Base-by-base conservation (phyloP, 2,888 invertebrate species). In the Melikaiella ostensackeni region DNA sequence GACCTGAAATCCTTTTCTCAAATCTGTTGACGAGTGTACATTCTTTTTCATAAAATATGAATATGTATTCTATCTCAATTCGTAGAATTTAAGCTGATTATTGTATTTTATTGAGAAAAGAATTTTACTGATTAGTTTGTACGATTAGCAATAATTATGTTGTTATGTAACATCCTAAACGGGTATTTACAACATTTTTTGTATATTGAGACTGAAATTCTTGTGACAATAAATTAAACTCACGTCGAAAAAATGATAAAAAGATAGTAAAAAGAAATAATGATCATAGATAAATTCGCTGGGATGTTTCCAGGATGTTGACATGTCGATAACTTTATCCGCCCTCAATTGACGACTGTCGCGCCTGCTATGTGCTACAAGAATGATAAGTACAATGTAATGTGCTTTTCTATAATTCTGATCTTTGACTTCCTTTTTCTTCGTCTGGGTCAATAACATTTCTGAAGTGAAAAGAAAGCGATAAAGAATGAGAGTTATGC, bases 301-400 rank as follows among this genome's bases (percentile, higher is more conserved):
- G 7, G 6, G 46, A 64, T 42, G 6, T 21, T 64, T 38, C 7
- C 16, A 64, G 38, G 19, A 42, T 64, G 24, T 24, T 42, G 42
- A 38, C 64, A 21, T 16, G 64, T 3, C 6, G 64, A 64, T 42
- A 66, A 66, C 27, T 16, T 66, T 66, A 66, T 66, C 66, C 24
- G 9, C 5, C 24, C 27, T 8, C 21, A 64, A 64, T 66, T 66
- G 30, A 66, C 27, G 27, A 27, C 16, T 66, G 24, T n/a, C 13
- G 13, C 21, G 42, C n/a, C 66, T 46, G 42, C 21, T 30, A 27
- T 46, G 50, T 46, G 27, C 50, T 50, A 30, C 46, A 9, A 30
- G n/a, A 50, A 2, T 3, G 3, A 50, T 70, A 42, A 27, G n/a
- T 27, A 46, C 11, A 50, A 50, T 50, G 70, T 21, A 50, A 19